Evolutionary conservation across 92 coral and sea anemone species (phyloP).

Genomic region (Heliopora coerulea): DNA sequence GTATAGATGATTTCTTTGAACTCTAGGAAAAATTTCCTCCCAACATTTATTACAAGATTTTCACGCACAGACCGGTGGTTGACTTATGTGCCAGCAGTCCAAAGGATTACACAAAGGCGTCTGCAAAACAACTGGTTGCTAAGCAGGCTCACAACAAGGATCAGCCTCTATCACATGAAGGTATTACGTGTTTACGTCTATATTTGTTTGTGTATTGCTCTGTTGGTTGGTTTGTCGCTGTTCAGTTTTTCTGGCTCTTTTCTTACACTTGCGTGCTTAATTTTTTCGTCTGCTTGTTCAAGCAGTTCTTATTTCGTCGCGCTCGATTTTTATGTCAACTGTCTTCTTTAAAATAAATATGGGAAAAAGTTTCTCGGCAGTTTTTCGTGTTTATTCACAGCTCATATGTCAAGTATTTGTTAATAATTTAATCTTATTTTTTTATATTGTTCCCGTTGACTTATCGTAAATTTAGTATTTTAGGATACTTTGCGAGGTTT

Average conservation of each 20-base stretch:
- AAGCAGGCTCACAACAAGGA: slow-evolving; percentile 69
- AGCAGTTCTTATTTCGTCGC: no score
- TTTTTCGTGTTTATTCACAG: no score
- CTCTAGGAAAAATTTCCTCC: slow-evolving; percentile 88
- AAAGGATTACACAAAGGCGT: slow-evolving; percentile 77
- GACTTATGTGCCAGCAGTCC: slow-evolving; percentile 97
- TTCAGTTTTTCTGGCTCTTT: neutral
- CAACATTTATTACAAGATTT: slow-evolving; percentile 97
- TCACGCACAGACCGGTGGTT: slow-evolving; percentile 84
- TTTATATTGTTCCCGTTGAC: no score
- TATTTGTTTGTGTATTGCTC: neutral
- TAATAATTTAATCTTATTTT: no score
- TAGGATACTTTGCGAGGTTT: no score
- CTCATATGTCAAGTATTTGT: no score
- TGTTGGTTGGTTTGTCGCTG: neutral
- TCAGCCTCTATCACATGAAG: slow-evolving; percentile 28
- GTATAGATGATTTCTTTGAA: neutral
- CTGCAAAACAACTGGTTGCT: slow-evolving; percentile 64
- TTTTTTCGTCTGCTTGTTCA: neutral
- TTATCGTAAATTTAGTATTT: no score
- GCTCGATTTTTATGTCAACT: no score
- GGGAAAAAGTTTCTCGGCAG: no score
- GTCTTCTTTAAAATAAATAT: no score
- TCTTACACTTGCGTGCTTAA: neutral
- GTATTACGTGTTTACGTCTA: neutral